Evolutionary conservation across 2,888 invertebrate genomes (phyloP), one percentile per base, ranked within the genome.

Genomic region (Ormyrus pomaceus): DNA sequence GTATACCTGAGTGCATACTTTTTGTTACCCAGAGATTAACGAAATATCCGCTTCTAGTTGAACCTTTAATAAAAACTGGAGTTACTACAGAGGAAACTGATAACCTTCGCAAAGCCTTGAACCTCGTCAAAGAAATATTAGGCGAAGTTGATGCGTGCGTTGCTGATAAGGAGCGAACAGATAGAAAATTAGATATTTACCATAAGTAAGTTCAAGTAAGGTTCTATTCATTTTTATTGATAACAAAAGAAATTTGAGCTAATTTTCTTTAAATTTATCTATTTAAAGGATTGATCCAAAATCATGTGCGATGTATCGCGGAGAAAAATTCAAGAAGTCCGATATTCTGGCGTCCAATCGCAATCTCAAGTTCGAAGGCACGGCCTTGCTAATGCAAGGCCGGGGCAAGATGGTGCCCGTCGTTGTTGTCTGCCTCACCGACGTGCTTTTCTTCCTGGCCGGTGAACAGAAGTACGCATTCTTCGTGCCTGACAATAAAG

Each of bases 21-120:
- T 96, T 98, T 91, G 98, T 99, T 11, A 98, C 98, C 0, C 98
- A 98, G 91, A 93, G 99, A 84, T 93, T 98, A 62, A 98, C 98
- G 11, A 99, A 99, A 88, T 99, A 99, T 91, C 98, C 98, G 0
- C 91, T 98, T 48, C 92, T 99, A 5, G 94, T 99, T 82, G 98
- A 99, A 88, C 97, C 98, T 0, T 91, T 99, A 62, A 94, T 98
- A 77, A 99, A 98, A 91, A 96, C 97, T 5, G 96, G 96, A 6
- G 95, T 96, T 83, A 95, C 95, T 84, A 95, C 95, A 87, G 94
- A 95, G 86, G 98, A 98, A 89, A 93, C 95, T 83, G 96, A 96
- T 84, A 93, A 95, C 84, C 90, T 98, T 81, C 95, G 95, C 83
- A 95, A 94, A 89, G 96, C 97, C 1, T 91, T 97, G 56, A 93